These are phyloP conservation scores for Chymomyza caudatula DNA, from an alignment of 2,888 invertebrate genomes.

Conservation along the genomic window DNA sequence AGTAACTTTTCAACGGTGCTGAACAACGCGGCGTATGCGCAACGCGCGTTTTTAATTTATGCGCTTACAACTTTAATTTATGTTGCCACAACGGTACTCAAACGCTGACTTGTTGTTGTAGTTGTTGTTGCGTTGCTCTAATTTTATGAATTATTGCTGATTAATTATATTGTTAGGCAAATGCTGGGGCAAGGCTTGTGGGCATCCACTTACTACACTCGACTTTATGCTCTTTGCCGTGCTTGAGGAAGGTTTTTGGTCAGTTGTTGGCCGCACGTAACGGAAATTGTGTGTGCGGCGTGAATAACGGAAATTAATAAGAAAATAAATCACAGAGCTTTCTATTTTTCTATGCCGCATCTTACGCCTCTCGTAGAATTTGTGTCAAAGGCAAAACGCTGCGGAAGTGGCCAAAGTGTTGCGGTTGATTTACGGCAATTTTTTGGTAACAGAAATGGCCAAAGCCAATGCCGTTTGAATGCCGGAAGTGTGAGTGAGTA, in stretches of 20 bases:
- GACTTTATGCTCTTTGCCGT: no score
- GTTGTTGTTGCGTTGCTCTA: slow-evolving; percentile 40
- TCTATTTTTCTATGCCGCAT: slow-evolving; percentile 1
- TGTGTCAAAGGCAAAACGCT: slow-evolving; percentile 39
- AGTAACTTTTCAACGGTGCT: slow-evolving; percentile 12
- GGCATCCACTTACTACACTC: no score
- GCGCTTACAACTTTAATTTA: slow-evolving; percentile 54
- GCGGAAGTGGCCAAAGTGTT: slow-evolving; percentile 52
- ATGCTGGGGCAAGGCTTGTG: slow-evolving; percentile 1
- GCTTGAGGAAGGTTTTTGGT: slow-evolving; percentile 22
- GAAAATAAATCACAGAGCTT: slow-evolving; percentile 60
- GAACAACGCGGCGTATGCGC: slow-evolving; percentile 41
- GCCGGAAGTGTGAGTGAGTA: slow-evolving; percentile 1
- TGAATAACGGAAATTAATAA: slow-evolving; percentile 64
- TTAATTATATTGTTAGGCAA: slow-evolving; percentile 57
- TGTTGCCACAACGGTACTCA: slow-evolving; percentile 19
- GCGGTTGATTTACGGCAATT: slow-evolving; percentile 55
- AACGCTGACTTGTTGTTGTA: slow-evolving; percentile 2
- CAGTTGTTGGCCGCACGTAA: slow-evolving; percentile 39
- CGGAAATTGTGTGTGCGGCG: slow-evolving; percentile 59
- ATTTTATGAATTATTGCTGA: slow-evolving; percentile 63
- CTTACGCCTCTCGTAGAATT: slow-evolving; percentile 31
- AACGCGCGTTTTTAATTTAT: slow-evolving; percentile 47
- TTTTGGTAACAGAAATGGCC: background rate
- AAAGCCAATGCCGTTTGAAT: background rate